Evolutionary conservation across 2,888 invertebrate genomes (phyloP).

Genomic region (Sinopyrophorus schimmeli): DNA sequence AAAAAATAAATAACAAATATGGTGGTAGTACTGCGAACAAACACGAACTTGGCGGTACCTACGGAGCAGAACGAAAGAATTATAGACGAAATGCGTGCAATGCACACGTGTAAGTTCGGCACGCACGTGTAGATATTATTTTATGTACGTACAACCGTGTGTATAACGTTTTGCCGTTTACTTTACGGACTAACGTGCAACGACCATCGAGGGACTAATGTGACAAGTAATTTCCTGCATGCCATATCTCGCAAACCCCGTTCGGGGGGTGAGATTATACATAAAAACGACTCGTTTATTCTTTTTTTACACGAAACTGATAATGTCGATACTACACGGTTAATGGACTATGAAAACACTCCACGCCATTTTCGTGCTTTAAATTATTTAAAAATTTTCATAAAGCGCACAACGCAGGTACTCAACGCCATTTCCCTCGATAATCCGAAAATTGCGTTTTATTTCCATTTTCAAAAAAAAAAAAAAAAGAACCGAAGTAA

Average conservation of each 20-base stretch:
- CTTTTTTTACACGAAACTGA: conserved; percentile 29
- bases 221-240: conserved; percentile 37
- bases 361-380: no score
- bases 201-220: conserved; percentile 30
- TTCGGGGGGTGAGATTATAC: conserved; percentile 24
- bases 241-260: conserved; percentile 32
- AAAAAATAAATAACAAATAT: no score
- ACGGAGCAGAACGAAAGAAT: conserved; percentile 21
- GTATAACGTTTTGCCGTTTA: conserved; percentile 27
- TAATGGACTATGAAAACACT: no score
- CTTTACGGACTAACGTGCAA: conserved; percentile 15
- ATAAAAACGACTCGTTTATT: conserved; percentile 29
- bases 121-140: conserved; percentile 37
- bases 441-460: no score
- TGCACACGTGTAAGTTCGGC: conserved; percentile 34
- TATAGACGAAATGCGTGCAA: conserved; percentile 28
- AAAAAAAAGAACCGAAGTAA: no score
- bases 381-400: no score
- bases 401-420: no score
- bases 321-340: no score
- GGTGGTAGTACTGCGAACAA: no score
- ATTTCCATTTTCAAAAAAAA: no score
- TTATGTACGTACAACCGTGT: conserved; percentile 26
- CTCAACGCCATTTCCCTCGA: no score
- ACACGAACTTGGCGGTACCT: no score